These are phyloP conservation scores for Drosophila pectinifera DNA, from an alignment of 1,140 invertebrate species.

Conservation along the genomic window DNA sequence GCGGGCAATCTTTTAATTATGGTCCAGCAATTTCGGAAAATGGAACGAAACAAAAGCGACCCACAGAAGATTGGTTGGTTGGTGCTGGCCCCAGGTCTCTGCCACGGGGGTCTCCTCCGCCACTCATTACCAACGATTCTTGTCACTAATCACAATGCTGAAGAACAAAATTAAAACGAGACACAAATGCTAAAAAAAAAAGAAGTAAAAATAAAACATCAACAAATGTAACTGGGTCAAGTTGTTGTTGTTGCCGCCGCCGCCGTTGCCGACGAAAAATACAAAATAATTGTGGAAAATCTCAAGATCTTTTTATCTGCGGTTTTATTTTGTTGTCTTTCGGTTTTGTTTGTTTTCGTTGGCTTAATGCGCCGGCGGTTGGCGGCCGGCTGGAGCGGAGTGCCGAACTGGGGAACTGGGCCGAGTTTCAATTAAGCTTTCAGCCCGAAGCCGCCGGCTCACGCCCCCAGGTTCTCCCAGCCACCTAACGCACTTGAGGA, in stretches of 20 bases:
- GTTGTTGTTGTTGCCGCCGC: conserved; percentile 36
- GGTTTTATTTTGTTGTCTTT: conserved; percentile 68
- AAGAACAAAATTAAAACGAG: conserved; percentile 67
- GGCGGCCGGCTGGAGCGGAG: conserved; percentile 18
- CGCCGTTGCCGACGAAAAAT: conserved; percentile 35
- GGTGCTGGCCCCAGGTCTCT: conserved; percentile 32
- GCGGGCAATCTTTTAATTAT: conserved; percentile 75
- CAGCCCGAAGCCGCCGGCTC: conserved; percentile 24
- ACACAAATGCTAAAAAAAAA: conserved; percentile 48
- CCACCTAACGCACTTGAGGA: conserved; percentile 52
- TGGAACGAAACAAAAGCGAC: conserved; percentile 49
- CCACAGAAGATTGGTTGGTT: conserved; percentile 47
- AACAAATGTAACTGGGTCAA: conserved; percentile 80
- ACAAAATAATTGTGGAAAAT: conserved; percentile 75
- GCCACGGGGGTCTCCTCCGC: conserved; percentile 11
- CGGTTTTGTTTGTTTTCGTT: conserved; percentile 48
- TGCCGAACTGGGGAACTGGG: conserved; percentile 44
- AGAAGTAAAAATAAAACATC: conserved; percentile 62
- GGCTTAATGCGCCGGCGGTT: conserved; percentile 54
- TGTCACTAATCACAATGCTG: conserved; percentile 73
- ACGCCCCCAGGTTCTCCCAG: conserved; percentile 23
- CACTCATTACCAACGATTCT: conserved; percentile 72
- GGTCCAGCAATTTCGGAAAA: conserved; percentile 61
- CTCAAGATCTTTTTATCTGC: conserved; percentile 76
- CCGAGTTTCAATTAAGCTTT: conserved; percentile 54